Percentiles rank a stretch among this genome's conserved stretches.
Conservation (phyloP, 2,113 vertebrate species). For the Castor canadensis region DNA sequence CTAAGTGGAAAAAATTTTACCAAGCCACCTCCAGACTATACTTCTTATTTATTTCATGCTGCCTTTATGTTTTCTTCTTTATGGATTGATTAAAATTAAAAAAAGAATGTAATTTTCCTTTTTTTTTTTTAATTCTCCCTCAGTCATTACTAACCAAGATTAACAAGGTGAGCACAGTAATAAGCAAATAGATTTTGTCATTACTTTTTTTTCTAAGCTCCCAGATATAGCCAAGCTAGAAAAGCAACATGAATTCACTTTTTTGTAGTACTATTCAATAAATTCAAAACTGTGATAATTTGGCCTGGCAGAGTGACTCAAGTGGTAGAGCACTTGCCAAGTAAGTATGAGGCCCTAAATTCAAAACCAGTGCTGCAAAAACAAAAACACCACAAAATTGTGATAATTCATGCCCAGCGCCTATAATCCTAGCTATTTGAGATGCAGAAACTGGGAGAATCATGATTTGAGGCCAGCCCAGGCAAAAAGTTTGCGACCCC, state of each 20-base stretch:
- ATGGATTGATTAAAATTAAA: conserved; percentile 37
- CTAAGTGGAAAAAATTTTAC: conserved; percentile 54
- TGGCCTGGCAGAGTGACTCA: too few species aligned
- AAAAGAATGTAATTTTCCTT: conserved; percentile 38
- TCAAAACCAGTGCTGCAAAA: too few species aligned
- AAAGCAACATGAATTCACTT: conserved; percentile 8
- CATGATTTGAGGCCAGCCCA: too few species aligned
- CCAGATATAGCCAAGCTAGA: conserved; percentile 6
- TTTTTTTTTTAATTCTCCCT: neutral
- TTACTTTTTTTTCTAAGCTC: neutral
- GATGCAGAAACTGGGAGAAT: too few species aligned
- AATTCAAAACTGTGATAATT: conserved; percentile 35
- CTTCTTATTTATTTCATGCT: conserved; percentile 56
- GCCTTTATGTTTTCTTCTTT: conserved; percentile 47
- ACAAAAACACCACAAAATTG: too few species aligned
- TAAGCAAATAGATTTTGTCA: neutral
- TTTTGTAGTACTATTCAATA: conserved; percentile 11
- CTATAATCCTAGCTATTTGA: too few species aligned
- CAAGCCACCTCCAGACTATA: conserved; percentile 1
- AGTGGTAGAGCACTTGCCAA: too few species aligned
- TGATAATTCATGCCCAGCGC: too few species aligned
- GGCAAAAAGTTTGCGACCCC: too few species aligned
- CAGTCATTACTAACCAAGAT: neutral
- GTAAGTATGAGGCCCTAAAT: too few species aligned
- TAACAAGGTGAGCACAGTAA: conserved; percentile 14